phyloP scores from a whole-genome alignment of 2,797 vertebrate species.

The Gobio occitaniae region DNA sequence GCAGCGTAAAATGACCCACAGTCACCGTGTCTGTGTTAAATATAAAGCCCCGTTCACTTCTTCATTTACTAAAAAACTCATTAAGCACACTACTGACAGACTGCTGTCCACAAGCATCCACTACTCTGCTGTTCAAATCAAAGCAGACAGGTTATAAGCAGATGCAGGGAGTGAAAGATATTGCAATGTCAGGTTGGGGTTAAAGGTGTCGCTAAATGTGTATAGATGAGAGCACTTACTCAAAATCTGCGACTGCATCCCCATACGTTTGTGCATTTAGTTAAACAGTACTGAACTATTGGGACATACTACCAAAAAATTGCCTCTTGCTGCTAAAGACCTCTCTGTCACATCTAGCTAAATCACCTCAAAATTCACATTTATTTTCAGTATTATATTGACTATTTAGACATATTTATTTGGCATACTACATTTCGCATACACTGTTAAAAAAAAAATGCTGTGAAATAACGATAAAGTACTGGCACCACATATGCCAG shows the following conservation, averaged over 20 bases:
- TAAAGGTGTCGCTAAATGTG: conserved; percentile 35
- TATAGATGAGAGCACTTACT: conserved; percentile 22
- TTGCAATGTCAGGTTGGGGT: conserved; percentile 1
- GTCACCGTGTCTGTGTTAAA: conserved; percentile 35
- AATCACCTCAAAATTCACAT: not conserved
- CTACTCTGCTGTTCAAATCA: not conserved
- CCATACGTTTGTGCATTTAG: not conserved
- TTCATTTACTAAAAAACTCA: conserved; percentile 45
- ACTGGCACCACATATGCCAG: not conserved
- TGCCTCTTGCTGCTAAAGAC: not conserved
- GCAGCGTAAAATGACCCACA: conserved; percentile 51
- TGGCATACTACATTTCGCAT: not conserved
- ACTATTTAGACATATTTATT: not conserved
- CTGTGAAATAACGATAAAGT: too few species aligned
- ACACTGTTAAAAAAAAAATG: not conserved
- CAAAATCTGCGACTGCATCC: not conserved
- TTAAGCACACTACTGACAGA: conserved; percentile 38
- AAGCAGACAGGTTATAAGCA: conserved; percentile 34
- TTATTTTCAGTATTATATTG: not conserved
- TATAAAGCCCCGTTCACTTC: conserved; percentile 34
- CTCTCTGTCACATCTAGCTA: not conserved
- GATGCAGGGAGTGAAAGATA: conserved; percentile 7
- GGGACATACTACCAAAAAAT: not conserved
- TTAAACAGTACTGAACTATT: not conserved
- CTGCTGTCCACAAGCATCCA: conserved; percentile 18